phyloP scores from a whole-genome alignment of 2,888 invertebrate genomes.

The Cenopis cana region DNA sequence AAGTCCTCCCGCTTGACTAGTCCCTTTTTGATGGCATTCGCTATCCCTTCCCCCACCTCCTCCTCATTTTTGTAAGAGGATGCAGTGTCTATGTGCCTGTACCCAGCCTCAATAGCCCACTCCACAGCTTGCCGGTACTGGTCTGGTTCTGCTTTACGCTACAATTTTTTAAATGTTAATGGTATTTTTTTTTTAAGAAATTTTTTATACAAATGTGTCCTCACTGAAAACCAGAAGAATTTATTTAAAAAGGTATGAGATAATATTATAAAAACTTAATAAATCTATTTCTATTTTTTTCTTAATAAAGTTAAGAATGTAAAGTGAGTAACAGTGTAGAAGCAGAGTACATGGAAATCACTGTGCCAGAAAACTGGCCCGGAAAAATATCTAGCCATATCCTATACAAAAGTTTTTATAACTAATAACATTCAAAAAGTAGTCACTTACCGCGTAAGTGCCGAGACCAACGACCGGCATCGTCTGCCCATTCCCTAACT shows the following conservation, averaged over 20 bases:
- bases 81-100: slow-evolving; percentile 84
- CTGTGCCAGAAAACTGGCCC: background rate
- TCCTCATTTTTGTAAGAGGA: slow-evolving; percentile 78
- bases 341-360: background rate
- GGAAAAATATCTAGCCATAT: background rate
- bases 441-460: slow-evolving; percentile 82
- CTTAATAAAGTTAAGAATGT: too few relatives aligned
- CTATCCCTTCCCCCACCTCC: slow-evolving; percentile 79
- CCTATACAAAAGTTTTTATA: slow-evolving; percentile 25
- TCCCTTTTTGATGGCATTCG: slow-evolving; percentile 77
- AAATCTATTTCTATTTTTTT: too few relatives aligned
- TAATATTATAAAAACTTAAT: too few relatives aligned
- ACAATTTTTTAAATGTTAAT: slow-evolving; percentile 44
- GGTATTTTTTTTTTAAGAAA: too few relatives aligned
- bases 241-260: background rate
- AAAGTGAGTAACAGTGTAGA: too few relatives aligned
- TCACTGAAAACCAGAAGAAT: background rate
- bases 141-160: slow-evolving; percentile 70
- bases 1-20: slow-evolving; percentile 77
- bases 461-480: slow-evolving; percentile 89
- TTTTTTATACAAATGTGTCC: background rate
- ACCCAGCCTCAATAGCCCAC: slow-evolving; percentile 79
- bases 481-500: slow-evolving; percentile 80
- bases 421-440: slow-evolving; percentile 29
- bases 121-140: slow-evolving; percentile 76